Evolutionary conservation across 30 jellyfish, hydroid and myxozoan species (phyloP).

Genomic region (Nemopilema nomurai): DNA sequence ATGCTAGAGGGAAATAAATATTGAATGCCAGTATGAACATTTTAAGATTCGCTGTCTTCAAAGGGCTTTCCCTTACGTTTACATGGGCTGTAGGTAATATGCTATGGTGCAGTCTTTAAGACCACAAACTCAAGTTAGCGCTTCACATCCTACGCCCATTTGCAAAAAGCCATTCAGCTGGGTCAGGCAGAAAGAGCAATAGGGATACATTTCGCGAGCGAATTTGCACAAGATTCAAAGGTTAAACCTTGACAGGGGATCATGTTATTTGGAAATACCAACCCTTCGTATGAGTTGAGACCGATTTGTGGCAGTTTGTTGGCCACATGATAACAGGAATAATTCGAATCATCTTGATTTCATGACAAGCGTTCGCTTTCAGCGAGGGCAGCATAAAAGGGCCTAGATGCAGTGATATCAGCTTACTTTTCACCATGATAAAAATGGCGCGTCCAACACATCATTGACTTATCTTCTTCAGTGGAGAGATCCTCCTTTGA

Average conservation of each 20-base stretch:
- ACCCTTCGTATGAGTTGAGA: neutral
- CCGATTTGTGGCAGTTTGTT: neutral
- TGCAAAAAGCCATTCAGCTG: neutral
- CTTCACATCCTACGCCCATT: neutral
- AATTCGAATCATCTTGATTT: neutral
- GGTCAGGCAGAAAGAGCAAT: neutral
- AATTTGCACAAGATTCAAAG: neutral
- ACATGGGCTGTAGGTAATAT: neutral
- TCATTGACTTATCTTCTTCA: neutral
- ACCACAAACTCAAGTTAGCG: neutral
- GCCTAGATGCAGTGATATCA: neutral
- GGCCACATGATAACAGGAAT: neutral
- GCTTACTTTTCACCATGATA: neutral
- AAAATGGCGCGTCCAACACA: neutral
- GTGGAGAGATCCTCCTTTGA: no score
- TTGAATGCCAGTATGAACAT: no score
- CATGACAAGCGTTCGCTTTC: neutral
- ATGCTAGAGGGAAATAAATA: no score
- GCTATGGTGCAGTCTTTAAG: neutral
- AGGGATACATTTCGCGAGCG: neutral
- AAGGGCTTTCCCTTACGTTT: no score
- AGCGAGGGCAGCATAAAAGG: neutral
- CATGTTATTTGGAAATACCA: neutral
- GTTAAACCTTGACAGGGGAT: neutral
- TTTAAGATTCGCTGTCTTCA: no score